Conservation (phyloP, 1,140 invertebrate species). For the Drosophila quadrilineata region DNA sequence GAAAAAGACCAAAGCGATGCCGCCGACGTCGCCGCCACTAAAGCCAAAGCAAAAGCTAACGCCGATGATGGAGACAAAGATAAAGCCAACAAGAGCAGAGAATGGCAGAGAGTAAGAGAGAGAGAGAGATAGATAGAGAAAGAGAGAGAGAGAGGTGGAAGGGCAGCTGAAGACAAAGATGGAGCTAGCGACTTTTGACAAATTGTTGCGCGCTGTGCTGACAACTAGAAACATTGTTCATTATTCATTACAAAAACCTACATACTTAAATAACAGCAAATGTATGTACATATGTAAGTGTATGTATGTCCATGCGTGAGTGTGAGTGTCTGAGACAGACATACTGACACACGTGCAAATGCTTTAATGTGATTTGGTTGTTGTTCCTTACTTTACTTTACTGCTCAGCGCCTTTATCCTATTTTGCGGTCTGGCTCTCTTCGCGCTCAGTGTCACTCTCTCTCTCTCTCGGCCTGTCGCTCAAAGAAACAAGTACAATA, state of each 20-base stretch:
- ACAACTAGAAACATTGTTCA: conserved; percentile 66
- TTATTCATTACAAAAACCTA: conserved; percentile 50
- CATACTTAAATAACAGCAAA: conserved; percentile 4
- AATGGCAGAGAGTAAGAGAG: no score
- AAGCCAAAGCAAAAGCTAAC: conserved; percentile 12
- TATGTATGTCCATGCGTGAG: conserved; percentile 9
- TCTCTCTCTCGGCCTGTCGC: not conserved
- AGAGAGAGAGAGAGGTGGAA: conserved; percentile 10
- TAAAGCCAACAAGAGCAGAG: no score
- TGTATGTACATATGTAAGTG: not conserved
- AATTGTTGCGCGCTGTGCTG: conserved; percentile 67
- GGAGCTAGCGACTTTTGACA: conserved; percentile 51
- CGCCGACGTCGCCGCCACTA: no score
- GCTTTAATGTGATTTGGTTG: conserved; percentile 26
- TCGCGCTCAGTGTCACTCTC: not conserved
- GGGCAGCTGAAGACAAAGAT: conserved; percentile 27
- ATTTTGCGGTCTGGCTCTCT: conserved; percentile 8
- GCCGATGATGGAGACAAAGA: not conserved
- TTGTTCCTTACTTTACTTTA: no score
- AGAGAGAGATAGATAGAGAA: no score
- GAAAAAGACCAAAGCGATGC: not conserved
- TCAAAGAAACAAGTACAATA: not conserved
- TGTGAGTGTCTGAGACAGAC: conserved; percentile 7
- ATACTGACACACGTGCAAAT: conserved; percentile 4
- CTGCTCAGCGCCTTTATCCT: conserved; percentile 16